Percentiles rank a stretch among this genome's conserved stretches.
These are phyloP conservation scores for Xanthorhoe designata DNA, from an alignment of 2,888 invertebrate genomes.

Conservation along the genomic window DNA sequence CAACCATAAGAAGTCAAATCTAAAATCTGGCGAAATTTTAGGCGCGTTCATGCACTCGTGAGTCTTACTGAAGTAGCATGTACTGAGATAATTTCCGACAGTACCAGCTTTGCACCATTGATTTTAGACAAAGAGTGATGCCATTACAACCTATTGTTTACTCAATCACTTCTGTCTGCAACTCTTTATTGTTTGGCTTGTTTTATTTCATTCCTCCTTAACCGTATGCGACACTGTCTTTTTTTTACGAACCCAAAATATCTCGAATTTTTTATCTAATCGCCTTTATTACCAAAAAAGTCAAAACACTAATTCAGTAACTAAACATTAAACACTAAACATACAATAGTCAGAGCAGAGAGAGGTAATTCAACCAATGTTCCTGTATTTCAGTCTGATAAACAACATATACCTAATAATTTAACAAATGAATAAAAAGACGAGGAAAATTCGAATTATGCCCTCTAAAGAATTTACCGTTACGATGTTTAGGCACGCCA, in stretches of 20 bases:
- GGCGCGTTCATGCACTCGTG: constrained; percentile 32
- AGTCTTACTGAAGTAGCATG: constrained; percentile 28
- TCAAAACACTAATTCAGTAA: too few relatives aligned
- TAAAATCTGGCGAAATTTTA: constrained; percentile 25
- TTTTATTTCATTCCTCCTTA: neutral
- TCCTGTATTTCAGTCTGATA: too few relatives aligned
- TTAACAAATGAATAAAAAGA: constrained; percentile 11
- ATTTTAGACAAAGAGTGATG: constrained; percentile 70
- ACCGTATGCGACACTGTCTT: too few relatives aligned
- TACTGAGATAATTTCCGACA: constrained; percentile 58
- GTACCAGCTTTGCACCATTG: constrained; percentile 70
- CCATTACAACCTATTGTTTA: constrained; percentile 77
- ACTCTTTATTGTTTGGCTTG: constrained; percentile 55
- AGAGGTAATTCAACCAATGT: too few relatives aligned
- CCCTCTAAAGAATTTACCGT: constrained; percentile 43
- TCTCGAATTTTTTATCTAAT: too few relatives aligned
- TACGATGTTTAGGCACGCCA: constrained; percentile 33
- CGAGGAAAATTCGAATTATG: constrained; percentile 30
- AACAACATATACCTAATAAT: too few relatives aligned
- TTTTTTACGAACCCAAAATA: too few relatives aligned
- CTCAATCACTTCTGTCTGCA: constrained; percentile 71
- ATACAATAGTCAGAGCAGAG: too few relatives aligned
- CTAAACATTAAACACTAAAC: too few relatives aligned
- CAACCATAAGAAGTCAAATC: constrained; percentile 1
- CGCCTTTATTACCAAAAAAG: too few relatives aligned